Evolutionary conservation across 2,888 invertebrate genomes (phyloP).

Genomic region (Torymus tubicola): DNA sequence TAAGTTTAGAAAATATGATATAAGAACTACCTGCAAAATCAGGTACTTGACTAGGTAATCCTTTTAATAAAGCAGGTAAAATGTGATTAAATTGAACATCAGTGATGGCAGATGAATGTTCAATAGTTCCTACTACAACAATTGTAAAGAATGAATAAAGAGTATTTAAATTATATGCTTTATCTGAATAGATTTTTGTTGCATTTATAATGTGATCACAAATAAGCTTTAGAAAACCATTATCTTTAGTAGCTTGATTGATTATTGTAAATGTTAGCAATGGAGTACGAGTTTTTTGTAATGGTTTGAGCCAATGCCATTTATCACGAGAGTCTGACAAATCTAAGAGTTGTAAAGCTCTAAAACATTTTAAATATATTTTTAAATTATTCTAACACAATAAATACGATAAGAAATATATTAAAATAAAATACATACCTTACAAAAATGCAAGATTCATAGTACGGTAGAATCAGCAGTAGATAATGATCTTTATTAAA

Average conservation of each 20-base stretch:
- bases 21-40: constrained; percentile 87
- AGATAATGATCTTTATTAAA: constrained; percentile 91
- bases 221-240: constrained; percentile 81
- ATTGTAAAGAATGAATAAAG: constrained; percentile 90
- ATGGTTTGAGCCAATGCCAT: constrained; percentile 87
- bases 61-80: constrained; percentile 84
- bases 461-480: constrained; percentile 91
- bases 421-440: constrained; percentile 70
- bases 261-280: constrained; percentile 85
- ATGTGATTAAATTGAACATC: constrained; percentile 84
- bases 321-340: constrained; percentile 80
- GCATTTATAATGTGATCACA: constrained; percentile 79
- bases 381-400: constrained; percentile 5
- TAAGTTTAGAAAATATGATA: constrained; percentile 85
- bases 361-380: constrained; percentile 51
- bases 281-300: constrained; percentile 86
- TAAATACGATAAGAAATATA: constrained; percentile 2
- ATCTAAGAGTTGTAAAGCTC: constrained; percentile 86
- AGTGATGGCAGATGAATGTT: constrained; percentile 78
- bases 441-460: constrained; percentile 93
- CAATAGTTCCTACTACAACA: constrained; percentile 84
- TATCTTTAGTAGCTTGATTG: constrained; percentile 83
- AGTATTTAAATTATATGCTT: constrained; percentile 82
- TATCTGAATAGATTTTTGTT: constrained; percentile 80
- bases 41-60: constrained; percentile 81